phyloP scores from a whole-genome alignment of 2,797 vertebrate genomes.

The Numenius phaeopus region DNA sequence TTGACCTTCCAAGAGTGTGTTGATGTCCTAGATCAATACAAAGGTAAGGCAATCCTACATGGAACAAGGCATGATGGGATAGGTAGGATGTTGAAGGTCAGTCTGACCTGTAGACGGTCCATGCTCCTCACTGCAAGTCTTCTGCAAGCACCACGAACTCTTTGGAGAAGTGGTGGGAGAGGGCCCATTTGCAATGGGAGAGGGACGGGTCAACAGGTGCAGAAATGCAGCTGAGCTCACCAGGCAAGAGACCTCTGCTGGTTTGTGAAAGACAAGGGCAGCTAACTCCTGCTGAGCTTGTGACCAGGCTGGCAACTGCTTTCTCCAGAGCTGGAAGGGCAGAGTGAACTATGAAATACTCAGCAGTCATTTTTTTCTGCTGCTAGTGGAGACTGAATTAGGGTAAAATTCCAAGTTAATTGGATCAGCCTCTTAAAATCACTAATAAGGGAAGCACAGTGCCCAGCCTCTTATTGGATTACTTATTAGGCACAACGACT shows the following conservation, averaged over 20 bases:
- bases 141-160: not conserved
- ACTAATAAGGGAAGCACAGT: not conserved
- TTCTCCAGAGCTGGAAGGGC: not conserved
- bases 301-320: not conserved
- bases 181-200: not conserved
- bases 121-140: rapidly evolving
- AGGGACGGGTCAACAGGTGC: not conserved
- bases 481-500: not conserved
- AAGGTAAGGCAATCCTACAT: not conserved
- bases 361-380: not conserved
- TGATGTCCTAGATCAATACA: not conserved
- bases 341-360: not conserved
- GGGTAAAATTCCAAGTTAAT: slow-evolving; percentile 9
- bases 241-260: not conserved
- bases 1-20: not conserved
- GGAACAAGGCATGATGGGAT: not conserved
- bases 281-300: not conserved
- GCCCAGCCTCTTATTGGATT: not conserved
- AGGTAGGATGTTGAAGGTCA: rapidly evolving
- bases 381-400: not conserved
- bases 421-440: slow-evolving; percentile 18
- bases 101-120: not conserved
- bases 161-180: not conserved
- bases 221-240: not conserved
- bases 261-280: not conserved